These are phyloP conservation scores for Silurus glanis DNA, from an alignment of 2,113 vertebrate species.

Conservation along the genomic window DNA sequence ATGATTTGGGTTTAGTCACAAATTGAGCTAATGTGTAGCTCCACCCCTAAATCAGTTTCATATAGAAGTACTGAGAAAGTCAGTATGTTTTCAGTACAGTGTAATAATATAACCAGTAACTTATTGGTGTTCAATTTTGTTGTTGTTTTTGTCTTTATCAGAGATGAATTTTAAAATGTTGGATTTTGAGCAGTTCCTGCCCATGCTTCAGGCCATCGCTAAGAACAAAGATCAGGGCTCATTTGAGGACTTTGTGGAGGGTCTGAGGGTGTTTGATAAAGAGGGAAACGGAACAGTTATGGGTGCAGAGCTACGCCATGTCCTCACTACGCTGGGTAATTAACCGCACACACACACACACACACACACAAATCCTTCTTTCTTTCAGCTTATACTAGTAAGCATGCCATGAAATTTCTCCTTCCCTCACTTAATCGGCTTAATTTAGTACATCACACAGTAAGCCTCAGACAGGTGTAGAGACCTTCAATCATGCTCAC, in stretches of 20 bases:
- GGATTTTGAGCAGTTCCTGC: conserved; percentile 94
- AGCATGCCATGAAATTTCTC: not conserved
- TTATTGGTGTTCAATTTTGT: not conserved
- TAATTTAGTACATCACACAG: not conserved
- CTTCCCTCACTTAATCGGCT: not conserved
- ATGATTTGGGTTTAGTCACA: not conserved
- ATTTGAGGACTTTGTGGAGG: conserved; percentile 92
- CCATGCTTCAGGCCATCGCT: conserved; percentile 92
- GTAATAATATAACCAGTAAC: not conserved
- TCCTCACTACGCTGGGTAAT: conserved; percentile 88
- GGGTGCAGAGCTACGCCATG: conserved; percentile 74
- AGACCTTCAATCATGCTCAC: too few relatives aligned
- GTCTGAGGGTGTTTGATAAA: conserved; percentile 92
- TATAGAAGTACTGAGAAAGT: not conserved
- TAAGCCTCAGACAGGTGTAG: not conserved
- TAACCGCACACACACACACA: not conserved
- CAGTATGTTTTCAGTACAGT: not conserved
- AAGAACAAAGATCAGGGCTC: conserved; percentile 97
- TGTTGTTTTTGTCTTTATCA: conserved; percentile 53
- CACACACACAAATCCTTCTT: not conserved
- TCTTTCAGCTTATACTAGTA: not conserved
- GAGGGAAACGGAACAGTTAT: conserved; percentile 93
- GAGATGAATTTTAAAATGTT: conserved; percentile 90
- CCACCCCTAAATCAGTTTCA: not conserved
- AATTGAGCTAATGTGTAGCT: not conserved